Evolutionary conservation across 2,113 vertebrate genomes (phyloP).

Genomic region (Cinclus cinclus): DNA sequence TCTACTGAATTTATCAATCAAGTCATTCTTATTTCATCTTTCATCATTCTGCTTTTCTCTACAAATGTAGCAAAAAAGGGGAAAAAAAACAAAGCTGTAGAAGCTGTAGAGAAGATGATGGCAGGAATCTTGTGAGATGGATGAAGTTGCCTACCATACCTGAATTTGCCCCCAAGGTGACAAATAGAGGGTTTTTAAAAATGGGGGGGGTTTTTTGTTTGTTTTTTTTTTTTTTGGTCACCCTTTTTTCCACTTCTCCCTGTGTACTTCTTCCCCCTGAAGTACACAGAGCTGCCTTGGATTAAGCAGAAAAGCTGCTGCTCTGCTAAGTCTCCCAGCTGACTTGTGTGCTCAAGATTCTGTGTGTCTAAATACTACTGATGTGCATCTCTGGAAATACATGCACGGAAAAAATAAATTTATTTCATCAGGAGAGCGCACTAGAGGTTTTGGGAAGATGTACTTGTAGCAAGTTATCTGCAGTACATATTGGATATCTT

Average conservation of each 20-base stretch:
- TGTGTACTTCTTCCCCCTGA: neutral
- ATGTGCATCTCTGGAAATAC: neutral
- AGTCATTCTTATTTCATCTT: neutral
- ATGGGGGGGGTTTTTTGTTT: neutral
- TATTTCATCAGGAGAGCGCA: neutral
- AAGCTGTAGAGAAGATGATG: neutral
- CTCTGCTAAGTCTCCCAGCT: neutral
- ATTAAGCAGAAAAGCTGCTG: neutral
- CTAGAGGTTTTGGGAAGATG: neutral
- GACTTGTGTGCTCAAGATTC: neutral
- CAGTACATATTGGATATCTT: neutral
- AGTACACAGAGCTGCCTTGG: neutral
- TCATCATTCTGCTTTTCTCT: neutral
- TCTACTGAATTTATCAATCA: neutral
- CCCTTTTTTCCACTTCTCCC: neutral
- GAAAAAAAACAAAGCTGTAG: neutral
- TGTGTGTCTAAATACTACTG: neutral
- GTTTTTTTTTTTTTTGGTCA: neutral
- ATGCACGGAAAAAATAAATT: neutral
- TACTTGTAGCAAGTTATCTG: neutral
- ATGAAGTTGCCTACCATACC: neutral
- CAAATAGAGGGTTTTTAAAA: neutral
- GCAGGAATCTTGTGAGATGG: neutral
- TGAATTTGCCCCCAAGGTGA: neutral
- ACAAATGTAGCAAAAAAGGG: neutral